phyloP scores from a whole-genome alignment of 1,140 invertebrate genomes.

The Saccostrea echinata region DNA sequence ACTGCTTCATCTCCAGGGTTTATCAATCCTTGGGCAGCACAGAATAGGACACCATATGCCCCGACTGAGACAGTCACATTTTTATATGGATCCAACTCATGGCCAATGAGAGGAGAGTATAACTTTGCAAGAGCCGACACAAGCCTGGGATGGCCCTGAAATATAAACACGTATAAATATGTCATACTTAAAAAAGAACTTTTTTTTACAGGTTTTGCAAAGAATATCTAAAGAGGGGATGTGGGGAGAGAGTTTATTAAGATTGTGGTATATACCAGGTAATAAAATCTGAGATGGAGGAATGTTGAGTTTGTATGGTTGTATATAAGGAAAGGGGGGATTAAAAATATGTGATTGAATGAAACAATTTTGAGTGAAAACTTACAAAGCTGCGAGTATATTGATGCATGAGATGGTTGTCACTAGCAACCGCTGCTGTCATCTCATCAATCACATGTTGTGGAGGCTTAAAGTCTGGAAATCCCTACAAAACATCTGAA shows the following conservation, averaged over 20 bases:
- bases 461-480: slow-evolving; percentile 95
- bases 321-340: too few relatives aligned
- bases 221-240: too few relatives aligned
- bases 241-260: too few relatives aligned
- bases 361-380: slow-evolving; percentile 44
- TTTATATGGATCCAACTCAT: slow-evolving; percentile 88
- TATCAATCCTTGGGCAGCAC: slow-evolving; percentile 91
- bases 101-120: slow-evolving; percentile 89
- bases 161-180: not conserved
- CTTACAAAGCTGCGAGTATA: slow-evolving; percentile 86
- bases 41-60: slow-evolving; percentile 91
- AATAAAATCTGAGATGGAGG: too few relatives aligned
- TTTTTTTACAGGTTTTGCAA: too few relatives aligned
- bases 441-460: slow-evolving; percentile 90
- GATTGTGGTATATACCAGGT: too few relatives aligned
- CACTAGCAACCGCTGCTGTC: slow-evolving; percentile 84
- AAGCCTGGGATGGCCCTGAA: slow-evolving; percentile 93
- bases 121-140: slow-evolving; percentile 91
- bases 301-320: too few relatives aligned
- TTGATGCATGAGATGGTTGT: slow-evolving; percentile 92
- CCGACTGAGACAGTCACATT: slow-evolving; percentile 94
- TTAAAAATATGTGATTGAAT: too few relatives aligned
- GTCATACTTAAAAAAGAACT: too few relatives aligned
- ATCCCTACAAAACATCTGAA: slow-evolving; percentile 84
- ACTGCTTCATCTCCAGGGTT: slow-evolving; percentile 94